Conservation (phyloP, 2,797 vertebrate genomes). For the Acanthopagrus latus region DNA sequence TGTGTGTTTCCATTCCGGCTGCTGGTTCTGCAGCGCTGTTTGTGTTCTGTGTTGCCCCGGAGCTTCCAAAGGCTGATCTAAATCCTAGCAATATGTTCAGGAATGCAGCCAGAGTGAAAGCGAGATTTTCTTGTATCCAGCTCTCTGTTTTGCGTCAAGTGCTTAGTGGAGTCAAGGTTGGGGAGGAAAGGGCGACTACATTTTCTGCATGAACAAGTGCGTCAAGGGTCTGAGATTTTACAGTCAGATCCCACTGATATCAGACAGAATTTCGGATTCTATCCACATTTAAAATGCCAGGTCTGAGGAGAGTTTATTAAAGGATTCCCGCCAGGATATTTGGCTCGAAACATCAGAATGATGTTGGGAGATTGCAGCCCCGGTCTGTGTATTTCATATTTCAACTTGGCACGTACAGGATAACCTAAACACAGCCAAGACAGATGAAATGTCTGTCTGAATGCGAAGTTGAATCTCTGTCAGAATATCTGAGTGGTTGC, state of each 20-base stretch:
- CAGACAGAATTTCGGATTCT: background rate
- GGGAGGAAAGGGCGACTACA: slow-evolving; percentile 5
- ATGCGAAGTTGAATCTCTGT: too few species aligned
- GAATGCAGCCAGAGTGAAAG: slow-evolving; percentile 67
- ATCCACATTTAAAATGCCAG: slow-evolving; percentile 6
- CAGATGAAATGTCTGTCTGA: slow-evolving; percentile 26
- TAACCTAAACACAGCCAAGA: slow-evolving; percentile 26
- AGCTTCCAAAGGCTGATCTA: slow-evolving; percentile 47
- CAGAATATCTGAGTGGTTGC: too few species aligned
- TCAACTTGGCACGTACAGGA: slow-evolving; percentile 14
- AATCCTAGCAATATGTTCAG: slow-evolving; percentile 78
- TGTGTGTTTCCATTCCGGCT: slow-evolving; percentile 31
- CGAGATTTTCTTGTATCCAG: slow-evolving; percentile 39
- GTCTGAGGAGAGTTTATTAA: background rate
- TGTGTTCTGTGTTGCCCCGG: slow-evolving; percentile 50
- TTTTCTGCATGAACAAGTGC: slow-evolving; percentile 26
- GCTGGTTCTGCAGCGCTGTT: slow-evolving; percentile 13
- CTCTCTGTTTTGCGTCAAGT: slow-evolving; percentile 34
- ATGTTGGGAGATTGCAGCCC: background rate
- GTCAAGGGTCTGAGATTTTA: slow-evolving; percentile 8
- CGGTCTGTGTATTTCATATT: slow-evolving; percentile 3
- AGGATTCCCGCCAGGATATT: background rate
- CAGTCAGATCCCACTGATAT: slow-evolving; percentile 26
- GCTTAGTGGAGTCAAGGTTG: slow-evolving; percentile 16
- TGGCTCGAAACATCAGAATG: background rate